Base-by-base conservation (phyloP, 2,888 invertebrate genomes). In the Malachius bipustulatus region DNA sequence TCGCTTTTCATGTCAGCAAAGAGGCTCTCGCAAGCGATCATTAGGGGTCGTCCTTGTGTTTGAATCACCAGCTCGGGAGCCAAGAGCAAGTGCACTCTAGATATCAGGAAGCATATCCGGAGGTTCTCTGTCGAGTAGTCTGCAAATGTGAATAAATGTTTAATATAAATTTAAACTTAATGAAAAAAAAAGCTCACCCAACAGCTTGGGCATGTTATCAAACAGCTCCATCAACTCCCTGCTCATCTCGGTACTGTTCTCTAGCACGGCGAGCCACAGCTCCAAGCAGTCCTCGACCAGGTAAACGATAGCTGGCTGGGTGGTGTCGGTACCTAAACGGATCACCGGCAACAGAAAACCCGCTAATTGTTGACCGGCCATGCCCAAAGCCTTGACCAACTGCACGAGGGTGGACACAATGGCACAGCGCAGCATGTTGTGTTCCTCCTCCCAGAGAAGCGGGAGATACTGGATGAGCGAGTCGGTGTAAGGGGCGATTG, bases 261-360 rank as follows among this genome's bases (percentile, higher is more conserved):
- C 82, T 40, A 94, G 65, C 12, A 89, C 73, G 1, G 82, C 81
- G 35, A 81, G 69, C 91, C 94, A 94, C 38, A 96, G 67, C 47
- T 89, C 85, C 26, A 94, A 65, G 2, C 90, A 91, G 57, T 96
- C 94, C 61, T 93, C 93, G 47, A 91, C 64, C 34, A 94, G 69
- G 60, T 94, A 94, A 34, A 94, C 82, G 58, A 90, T 85, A 1
- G 82, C 74, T 35, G 78, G 74, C 55, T 85, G 78, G 41, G 74
- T 69, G 0, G 83, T 70, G 52, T 88, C 82, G 0, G 90, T 89
- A 37, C 82, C 81, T 40, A 79, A 57, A 40, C 71, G 71, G 41
- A 87, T 76, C 32, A 84, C 77, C 56, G 59, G 70, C 39, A 79
- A 61, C 12, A 80, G 66, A 65, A 80, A 78, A 4, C 73, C 73